Conservation (phyloP, 2,797 vertebrate species). For the Gymnoscopelus microlampas region DNA sequence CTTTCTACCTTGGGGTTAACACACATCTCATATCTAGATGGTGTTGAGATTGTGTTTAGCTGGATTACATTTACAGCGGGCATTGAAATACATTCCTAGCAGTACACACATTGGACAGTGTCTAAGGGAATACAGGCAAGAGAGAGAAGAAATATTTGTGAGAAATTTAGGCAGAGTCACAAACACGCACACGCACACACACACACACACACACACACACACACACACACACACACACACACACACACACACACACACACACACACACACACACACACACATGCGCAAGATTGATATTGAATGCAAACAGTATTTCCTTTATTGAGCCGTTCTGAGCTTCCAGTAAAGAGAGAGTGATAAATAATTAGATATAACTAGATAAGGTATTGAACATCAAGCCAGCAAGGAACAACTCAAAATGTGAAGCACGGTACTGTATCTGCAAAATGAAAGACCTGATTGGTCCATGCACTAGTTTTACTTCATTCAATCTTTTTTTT, state of each 20-base stretch:
- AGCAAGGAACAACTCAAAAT: slow-evolving; percentile 55
- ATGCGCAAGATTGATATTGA: neutral
- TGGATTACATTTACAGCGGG: too few relatives aligned
- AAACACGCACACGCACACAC: neutral
- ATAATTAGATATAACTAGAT: neutral
- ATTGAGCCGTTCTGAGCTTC: slow-evolving; percentile 4
- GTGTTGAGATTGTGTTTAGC: too few relatives aligned
- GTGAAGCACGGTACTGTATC: slow-evolving; percentile 70
- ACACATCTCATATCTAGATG: too few relatives aligned
- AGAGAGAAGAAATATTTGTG: slow-evolving; percentile 17
- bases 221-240: neutral
- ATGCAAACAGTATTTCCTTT: neutral
- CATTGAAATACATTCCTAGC: too few relatives aligned
- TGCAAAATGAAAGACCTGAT: slow-evolving; percentile 33
- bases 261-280: neutral
- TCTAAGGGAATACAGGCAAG: neutral
- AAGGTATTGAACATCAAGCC: slow-evolving; percentile 2
- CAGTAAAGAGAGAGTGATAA: slow-evolving; percentile 1
- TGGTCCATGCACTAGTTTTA: slow-evolving; percentile 36
- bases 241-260: neutral
- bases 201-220: neutral
- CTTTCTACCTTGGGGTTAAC: too few relatives aligned
- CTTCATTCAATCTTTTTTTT: slow-evolving; percentile 8
- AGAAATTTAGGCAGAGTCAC: neutral
- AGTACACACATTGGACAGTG: too few relatives aligned